Evolutionary conservation across 2,797 vertebrate species (phyloP).

Genomic region (Pseudotriccus pelzelni): DNA sequence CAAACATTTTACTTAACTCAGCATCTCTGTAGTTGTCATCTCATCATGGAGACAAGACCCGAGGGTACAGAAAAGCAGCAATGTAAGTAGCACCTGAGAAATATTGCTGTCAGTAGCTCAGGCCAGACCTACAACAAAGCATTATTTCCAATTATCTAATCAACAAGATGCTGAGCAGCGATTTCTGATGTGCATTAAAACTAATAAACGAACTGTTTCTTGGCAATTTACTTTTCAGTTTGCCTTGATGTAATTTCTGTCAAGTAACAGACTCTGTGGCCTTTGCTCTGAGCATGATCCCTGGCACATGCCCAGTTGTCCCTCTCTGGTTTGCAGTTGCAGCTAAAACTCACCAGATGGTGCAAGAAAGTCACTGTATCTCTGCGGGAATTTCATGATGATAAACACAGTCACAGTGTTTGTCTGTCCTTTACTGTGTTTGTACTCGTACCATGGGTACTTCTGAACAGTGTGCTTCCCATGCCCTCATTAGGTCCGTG

Average conservation of each 20-base stretch:
- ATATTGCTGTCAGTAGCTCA: not conserved
- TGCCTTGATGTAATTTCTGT: not conserved
- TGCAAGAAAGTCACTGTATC: not conserved
- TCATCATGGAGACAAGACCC: not conserved
- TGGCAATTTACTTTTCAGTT: not conserved
- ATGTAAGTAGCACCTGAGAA: not conserved
- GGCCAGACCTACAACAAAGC: not conserved
- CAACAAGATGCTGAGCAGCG: not conserved
- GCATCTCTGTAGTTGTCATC: not conserved
- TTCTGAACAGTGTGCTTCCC: not conserved
- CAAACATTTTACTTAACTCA: not conserved
- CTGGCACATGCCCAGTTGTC: not conserved
- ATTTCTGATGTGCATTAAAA: not conserved
- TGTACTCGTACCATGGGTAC: fast-evolving
- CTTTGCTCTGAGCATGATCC: not conserved
- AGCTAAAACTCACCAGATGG: constrained; percentile 63
- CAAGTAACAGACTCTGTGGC: not conserved
- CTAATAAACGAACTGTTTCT: not conserved
- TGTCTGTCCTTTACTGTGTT: fast-evolving
- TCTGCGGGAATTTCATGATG: not conserved
- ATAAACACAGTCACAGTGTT: not conserved
- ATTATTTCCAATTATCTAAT: not conserved
- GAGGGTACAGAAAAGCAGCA: not conserved
- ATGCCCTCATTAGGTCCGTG: fast-evolving
- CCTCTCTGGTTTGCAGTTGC: constrained; percentile 15